These are phyloP conservation scores for Dicerorhinus sumatrensis DNA, from an alignment of 2,113 vertebrate species.

Conservation along the genomic window DNA sequence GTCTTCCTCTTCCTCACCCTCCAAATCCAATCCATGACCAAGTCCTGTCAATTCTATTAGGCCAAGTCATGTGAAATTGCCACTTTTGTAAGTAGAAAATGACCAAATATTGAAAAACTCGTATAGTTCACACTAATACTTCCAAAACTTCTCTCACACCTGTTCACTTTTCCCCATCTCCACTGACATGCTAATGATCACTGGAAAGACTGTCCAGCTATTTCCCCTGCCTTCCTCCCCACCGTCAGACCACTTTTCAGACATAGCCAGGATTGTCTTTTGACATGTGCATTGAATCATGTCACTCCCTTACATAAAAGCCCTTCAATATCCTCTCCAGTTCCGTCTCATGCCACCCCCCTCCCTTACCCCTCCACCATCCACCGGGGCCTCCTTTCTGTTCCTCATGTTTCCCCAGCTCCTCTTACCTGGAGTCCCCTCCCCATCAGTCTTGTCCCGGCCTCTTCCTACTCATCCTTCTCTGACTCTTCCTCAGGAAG, in stretches of 20 bases:
- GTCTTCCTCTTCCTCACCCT: background rate
- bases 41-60: background rate
- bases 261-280: background rate
- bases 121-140: background rate
- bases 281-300: background rate
- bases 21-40: background rate
- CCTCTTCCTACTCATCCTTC: background rate
- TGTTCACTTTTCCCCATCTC: background rate
- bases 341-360: no score
- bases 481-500: background rate
- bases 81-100: background rate
- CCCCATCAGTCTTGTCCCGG: background rate
- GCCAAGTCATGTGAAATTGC: no score
- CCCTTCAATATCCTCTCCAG: background rate
- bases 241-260: background rate
- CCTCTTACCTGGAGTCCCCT: no score
- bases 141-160: background rate
- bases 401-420: background rate
- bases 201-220: background rate
- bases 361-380: background rate
- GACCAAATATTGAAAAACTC: background rate
- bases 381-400: background rate
- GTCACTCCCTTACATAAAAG: no score
- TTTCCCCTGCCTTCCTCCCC: background rate
- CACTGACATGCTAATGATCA: background rate